Base-by-base conservation (phyloP, 2,888 invertebrate species). In the Camponotus fellah region DNA sequence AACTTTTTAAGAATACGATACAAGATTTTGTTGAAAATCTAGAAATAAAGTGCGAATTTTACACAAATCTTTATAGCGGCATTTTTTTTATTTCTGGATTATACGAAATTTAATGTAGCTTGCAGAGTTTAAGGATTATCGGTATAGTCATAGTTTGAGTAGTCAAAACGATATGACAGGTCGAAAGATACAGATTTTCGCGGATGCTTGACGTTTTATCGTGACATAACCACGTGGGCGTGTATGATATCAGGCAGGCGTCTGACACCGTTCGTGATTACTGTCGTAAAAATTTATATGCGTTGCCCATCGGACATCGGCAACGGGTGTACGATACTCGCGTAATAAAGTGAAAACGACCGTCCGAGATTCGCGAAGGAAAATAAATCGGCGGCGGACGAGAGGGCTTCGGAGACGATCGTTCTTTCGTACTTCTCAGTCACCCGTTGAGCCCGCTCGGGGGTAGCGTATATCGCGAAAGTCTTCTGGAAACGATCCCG, bases 401-500 rank as follows among this genome's bases (percentile, higher is more conserved):
- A 87, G 81, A 87, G 86, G 85, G 86, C 84, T 85, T 84, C 34
- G 72, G 62, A 68, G 89, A 79, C 60, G 79, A 89, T 89, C 90
- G 89, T 60, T 87, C 84, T 76, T 87, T 80, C 88, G 86, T 91
- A 88, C 87, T 89, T 91, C 85, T 86, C 85, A 86, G 86, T 90
- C 91, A 90, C 90, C 89, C 91, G 91, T 88, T 89, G 83, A 86
- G 86, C 79, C 85, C 86, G 87, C 83, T 37, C 84, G 75, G 85
- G 79, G 88, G 83, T 68, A 82, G 60, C 83, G 87, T 92, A 91
- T 92, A 91, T 92, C 90, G 91, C 90, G 43, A 88, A 88, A 91
- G 91, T 92, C 93, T 93, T 92, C 92, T 93, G 91, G 92, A 93
- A 93, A 93, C 92, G 92, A 93, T 92, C 92, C 93, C 91, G 88